phyloP scores from a whole-genome alignment of 2,888 invertebrate genomes.

The Acrobasis suavella region DNA sequence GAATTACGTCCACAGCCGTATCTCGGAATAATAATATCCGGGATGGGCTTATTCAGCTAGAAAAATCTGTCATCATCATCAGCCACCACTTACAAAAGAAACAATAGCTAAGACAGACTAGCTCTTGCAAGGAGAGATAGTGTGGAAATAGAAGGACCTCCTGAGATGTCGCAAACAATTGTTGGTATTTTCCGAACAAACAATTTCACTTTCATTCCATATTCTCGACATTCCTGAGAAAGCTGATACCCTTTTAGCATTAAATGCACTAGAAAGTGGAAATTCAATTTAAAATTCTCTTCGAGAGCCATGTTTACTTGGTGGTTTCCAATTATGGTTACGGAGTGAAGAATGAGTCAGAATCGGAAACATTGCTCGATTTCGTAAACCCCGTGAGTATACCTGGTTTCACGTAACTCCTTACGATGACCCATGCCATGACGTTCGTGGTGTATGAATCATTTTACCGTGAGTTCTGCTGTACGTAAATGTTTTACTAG shows the following conservation, averaged over 20 bases:
- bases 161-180: too few relatives aligned
- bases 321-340: slow-evolving; percentile 16
- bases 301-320: slow-evolving; percentile 15
- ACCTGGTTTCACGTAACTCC: slow-evolving; percentile 14
- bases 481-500: background rate
- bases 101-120: too few relatives aligned
- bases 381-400: slow-evolving; percentile 17
- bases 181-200: too few relatives aligned
- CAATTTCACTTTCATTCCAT: slow-evolving; percentile 10
- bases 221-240: slow-evolving; percentile 8
- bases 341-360: slow-evolving; percentile 1
- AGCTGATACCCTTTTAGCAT: slow-evolving; percentile 15
- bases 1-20: too few relatives aligned
- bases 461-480: background rate
- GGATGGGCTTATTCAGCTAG: too few relatives aligned
- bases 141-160: too few relatives aligned
- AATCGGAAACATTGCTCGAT: slow-evolving; percentile 5
- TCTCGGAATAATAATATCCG: too few relatives aligned
- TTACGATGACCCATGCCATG: background rate
- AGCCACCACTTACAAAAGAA: too few relatives aligned
- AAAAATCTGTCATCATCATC: too few relatives aligned
- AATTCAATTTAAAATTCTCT: slow-evolving; percentile 13
- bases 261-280: slow-evolving; percentile 9
- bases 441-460: slow-evolving; percentile 12
- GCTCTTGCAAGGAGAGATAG: too few relatives aligned